Percentiles rank a stretch among this genome's conserved stretches.
phyloP scores from a whole-genome alignment of 2,888 invertebrate species.

The Cerastis rubricosa region DNA sequence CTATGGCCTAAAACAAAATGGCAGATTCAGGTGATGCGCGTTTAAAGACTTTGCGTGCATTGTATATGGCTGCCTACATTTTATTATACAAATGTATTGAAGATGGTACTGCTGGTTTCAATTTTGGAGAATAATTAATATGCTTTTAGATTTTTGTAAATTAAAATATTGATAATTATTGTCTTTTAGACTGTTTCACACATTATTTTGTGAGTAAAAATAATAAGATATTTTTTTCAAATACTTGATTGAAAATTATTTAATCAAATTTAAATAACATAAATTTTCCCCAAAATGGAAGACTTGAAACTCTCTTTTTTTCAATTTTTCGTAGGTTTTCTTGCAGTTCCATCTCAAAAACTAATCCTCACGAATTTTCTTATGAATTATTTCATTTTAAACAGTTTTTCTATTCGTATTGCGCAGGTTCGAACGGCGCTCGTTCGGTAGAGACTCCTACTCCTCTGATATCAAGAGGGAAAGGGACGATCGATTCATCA shows the following conservation, averaged over 20 bases:
- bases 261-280: not conserved
- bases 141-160: not conserved
- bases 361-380: not conserved
- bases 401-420: not conserved
- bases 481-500: slow-evolving; percentile 87
- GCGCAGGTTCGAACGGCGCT: slow-evolving; percentile 90
- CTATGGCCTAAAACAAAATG: slow-evolving; percentile 54
- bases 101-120: not conserved
- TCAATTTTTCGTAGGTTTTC: not conserved
- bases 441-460: slow-evolving; percentile 91
- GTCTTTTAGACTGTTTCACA: not conserved
- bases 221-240: not conserved
- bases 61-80: slow-evolving; percentile 58
- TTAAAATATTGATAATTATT: too few relatives aligned
- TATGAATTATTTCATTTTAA: not conserved
- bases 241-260: not conserved
- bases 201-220: not conserved
- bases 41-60: slow-evolving; percentile 42
- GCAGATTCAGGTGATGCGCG: slow-evolving; percentile 55
- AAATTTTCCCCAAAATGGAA: not conserved
- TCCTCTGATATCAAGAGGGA: slow-evolving; percentile 89
- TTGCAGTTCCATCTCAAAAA: not conserved
- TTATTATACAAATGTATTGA: not conserved
- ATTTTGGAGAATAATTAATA: not conserved
- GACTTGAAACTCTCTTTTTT: not conserved